Base-by-base conservation (phyloP, 2,888 invertebrate genomes). In the Theodoxus fluviatilis region DNA sequence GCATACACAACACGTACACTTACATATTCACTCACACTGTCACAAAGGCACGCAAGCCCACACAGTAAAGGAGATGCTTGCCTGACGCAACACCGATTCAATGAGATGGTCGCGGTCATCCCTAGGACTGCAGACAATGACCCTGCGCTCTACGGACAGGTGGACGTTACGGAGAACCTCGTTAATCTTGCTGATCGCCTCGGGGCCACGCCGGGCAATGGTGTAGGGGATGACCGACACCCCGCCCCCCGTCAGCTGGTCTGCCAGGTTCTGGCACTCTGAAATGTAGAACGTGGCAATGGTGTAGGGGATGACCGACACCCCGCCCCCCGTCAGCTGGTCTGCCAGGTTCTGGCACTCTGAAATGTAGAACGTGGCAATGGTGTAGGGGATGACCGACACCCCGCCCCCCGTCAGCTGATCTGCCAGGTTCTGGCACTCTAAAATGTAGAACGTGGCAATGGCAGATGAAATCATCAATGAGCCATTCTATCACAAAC, bases 61-160 rank as follows among this genome's bases (percentile, higher is more conserved):
- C 35, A 37, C 12, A 18, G 33, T 6, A 9, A 1, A 1, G n/a
- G 49, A 18, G 12, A 57, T 6, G 37, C 70, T 37, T 69, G 80
- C 82, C 79, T 76, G 74, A 12, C 73, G 68, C 55, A 82, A 71
- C 7, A 82, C 75, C 0, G 73, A 71, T 40, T 78, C 72, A n/a
- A 80, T 81, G 2, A 83, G 75, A 0, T 76, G 73, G 63, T 83
- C 79, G 47, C 74, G 74, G 12, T 76, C 71, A 38, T 83, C 83
- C 12, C 81, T 66, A 0, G 83, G 82, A 67, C 83, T 83, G 69
- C 83, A 83, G 15, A 82, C 74, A 28, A 83, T 72, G n/a, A 82
- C 75, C 18, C 73, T 74, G 15, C 66, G 76, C 68, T 81, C 80
- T 43, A 75, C 73, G 25, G 78, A 75, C 25, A 81, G 68, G 63